Conservation (phyloP, 2,113 vertebrate species). For the Pseudonaja textilis region DNA sequence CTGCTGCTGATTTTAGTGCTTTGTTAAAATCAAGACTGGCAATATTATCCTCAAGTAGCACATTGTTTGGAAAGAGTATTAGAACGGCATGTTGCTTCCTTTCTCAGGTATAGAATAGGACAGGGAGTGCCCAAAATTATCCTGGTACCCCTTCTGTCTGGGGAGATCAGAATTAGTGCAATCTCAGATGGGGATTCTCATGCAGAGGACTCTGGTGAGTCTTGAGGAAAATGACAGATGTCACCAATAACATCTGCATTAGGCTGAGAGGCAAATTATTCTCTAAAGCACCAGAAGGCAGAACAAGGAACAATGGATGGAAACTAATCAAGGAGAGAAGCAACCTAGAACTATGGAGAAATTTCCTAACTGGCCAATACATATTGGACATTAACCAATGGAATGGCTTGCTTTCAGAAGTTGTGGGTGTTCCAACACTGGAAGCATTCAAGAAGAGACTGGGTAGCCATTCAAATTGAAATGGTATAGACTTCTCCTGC, state of each 20-base stretch:
- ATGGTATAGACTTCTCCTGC: too few relatives aligned
- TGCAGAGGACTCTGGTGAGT: neutral
- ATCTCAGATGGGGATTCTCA: neutral
- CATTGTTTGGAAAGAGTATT: neutral
- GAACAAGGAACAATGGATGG: too few relatives aligned
- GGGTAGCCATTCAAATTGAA: too few relatives aligned
- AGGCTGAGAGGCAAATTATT: neutral
- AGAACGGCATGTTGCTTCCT: neutral
- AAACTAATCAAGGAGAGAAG: too few relatives aligned
- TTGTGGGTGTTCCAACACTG: too few relatives aligned
- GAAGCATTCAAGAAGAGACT: too few relatives aligned
- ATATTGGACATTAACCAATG: too few relatives aligned
- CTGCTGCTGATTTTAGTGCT: neutral
- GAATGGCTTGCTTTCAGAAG: too few relatives aligned
- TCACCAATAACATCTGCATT: neutral
- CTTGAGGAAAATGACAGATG: neutral
- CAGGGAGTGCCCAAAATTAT: neutral
- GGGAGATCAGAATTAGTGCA: neutral
- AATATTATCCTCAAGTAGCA: neutral
- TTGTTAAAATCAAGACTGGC: neutral
- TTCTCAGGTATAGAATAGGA: neutral
- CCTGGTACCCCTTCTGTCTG: neutral
- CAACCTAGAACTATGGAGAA: too few relatives aligned
- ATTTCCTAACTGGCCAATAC: too few relatives aligned
- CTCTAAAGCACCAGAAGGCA: too few relatives aligned